Evolutionary conservation across 1,140 invertebrate genomes (phyloP), one percentile per base, ranked within the genome.

Genomic region (Ridgeia piscesae): DNA sequence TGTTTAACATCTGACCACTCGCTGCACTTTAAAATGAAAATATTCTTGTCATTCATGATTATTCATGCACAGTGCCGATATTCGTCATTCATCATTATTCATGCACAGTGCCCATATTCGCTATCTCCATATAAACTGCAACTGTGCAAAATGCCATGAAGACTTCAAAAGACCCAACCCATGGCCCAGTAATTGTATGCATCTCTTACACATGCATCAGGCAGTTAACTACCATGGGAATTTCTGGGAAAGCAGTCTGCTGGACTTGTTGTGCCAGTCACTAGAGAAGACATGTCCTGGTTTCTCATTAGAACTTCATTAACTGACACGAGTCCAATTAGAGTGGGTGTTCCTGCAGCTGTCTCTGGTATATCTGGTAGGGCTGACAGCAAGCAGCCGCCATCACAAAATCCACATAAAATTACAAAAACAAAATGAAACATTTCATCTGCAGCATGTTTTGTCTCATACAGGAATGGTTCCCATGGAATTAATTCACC

Each of bases 301-400:
- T 77, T 77, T 77, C 58, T 77, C 58, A 77, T 77, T 77, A 77
- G 58, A 77, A 77, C 17, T 77, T 77, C 58, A 77, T 77, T 77
- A 77, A 77, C 58, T 77, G 58, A 77, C 58, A 77, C 58, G 58
- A 77, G 58, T 21, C 58, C 6, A 77, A 14, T 77, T 77, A 77
- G 58, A 50, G 48, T 77, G 58, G 6, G 27, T 77, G 58, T 27
- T 77, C 58, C 27, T 17, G 17, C 58, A 77, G 58, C 58, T 77
- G 58, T 21, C 17, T 77, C 27, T 77, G 58, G 58, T 77, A 77
- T 77, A 77, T 77, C 58, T 77, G 58, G 58, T 77, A 77, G 0
- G 58, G 11, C 27, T 77, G 58, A 77, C 58, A 27, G 6, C 11
- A 77, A 77, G 58, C 58, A 77, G 58, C 58, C 58, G 58, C 58